Base-by-base conservation (phyloP, 2,888 invertebrate species). In the Athripsodes cinereus region DNA sequence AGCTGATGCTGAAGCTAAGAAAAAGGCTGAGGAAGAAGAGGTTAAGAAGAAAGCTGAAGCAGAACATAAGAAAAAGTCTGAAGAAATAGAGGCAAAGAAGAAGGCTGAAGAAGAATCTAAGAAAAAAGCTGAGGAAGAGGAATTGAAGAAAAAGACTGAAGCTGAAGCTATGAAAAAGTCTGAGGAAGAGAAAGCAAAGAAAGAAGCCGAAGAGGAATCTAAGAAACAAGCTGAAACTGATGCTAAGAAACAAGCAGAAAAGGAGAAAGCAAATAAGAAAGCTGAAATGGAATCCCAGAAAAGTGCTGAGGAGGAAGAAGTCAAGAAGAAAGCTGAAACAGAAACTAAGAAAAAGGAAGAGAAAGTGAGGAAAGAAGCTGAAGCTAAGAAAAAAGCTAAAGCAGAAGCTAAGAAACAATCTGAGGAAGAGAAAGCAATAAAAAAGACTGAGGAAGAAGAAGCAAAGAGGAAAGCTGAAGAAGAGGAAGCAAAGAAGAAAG, bases 31-130 rank as follows among this genome's bases (percentile, higher is more conserved):
- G 2, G 53, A 58, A 58, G 51, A 46, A 21, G n/a, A n/a, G n/a
- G 46, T 51, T 26, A 19, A 53, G 35, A 58, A 64, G 62, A 59
- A 66, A 60, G 62, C 64, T 58, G 62, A 63, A 62, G 65, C 53
- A 51, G 59, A 31, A 11, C 31, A 53, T 58, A 53, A 5, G 19
- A 53, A 35, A 49, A 49, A 55, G 20, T 31, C 16, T 2, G 54
- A 44, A 26, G 20, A 60, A 54, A 51, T 52, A 56, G 49, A 62
- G 22, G 58, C 22, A 10, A 26, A 34, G 31, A 35, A 57, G 26
- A 35, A 31, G 50, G 20, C 63, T 61, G 40, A 61, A 56, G 35
- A 52, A 13, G 44, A 16, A 13, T 2, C 44, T 5, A 44, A 44
- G 44, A 44, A 44, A 52, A 52, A 50, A 20, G 20, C 50, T 48